Evolutionary conservation across 1,140 invertebrate genomes (phyloP), one percentile per base, ranked within the genome.

Genomic region (Oryctes rhinoceros): DNA sequence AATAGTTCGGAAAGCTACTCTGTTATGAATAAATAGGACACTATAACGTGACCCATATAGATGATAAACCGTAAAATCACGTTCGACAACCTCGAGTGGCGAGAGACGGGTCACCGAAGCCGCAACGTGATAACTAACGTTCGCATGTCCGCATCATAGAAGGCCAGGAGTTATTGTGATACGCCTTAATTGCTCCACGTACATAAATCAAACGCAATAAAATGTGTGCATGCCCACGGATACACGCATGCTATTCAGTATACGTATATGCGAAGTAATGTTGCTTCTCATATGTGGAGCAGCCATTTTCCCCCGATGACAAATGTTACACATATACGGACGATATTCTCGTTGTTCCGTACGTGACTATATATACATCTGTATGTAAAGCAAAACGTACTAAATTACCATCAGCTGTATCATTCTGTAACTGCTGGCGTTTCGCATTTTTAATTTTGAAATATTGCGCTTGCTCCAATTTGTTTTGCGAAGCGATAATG

Each of bases 151-250:
- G 49, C 49, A 18, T 18, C 49, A 15, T 15, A 13, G 11, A 53
- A 53, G 49, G 49, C 2, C 49, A 18, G 4, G 49, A 53, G 49
- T 15, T 15, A 53, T 18, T 53, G 49, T 53, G 49, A 53, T 53
- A 15, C 49, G 49, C 49, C 49, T 53, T 53, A 53, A 53, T 53
- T 53, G 49, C 49, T 13, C 13, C 0, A 13, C 13, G 11, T 6
- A 53, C 49, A 53, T 53, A 53, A 53, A 53, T 53, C 49, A 53
- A 53, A 53, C 49, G 49, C 49, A 53, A 53, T 53, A 53, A 53
- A 53, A 53, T 53, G 49, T 53, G 13, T 18, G 49, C 49, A 13
- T 18, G 39, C 39, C 39, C 5, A 44, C 49, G 49, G 49, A 13
- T 15, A 10, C 49, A 53, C n/a, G 49, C 49, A 53, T 53, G 49